These are phyloP conservation scores for Zapornia atra DNA, from an alignment of 2,113 vertebrate genomes.

Conservation along the genomic window DNA sequence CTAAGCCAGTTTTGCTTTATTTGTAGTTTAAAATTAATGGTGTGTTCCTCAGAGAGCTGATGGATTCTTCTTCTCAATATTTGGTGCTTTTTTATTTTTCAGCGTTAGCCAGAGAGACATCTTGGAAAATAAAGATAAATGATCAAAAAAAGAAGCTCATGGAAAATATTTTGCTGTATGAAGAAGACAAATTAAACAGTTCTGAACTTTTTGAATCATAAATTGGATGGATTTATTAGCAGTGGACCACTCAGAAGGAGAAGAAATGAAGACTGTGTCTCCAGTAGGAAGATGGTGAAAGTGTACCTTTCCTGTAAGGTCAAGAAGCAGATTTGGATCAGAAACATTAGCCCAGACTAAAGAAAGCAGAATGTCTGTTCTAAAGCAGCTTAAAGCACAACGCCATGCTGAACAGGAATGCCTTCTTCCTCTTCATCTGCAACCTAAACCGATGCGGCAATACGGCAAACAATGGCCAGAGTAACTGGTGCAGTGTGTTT, in stretches of 20 bases:
- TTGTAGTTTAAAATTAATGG: neutral
- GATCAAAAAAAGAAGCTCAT: slow-evolving; percentile 80
- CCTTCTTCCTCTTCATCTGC: neutral
- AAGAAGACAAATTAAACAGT: slow-evolving; percentile 78
- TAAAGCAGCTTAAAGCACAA: neutral
- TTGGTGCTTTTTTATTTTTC: slow-evolving; percentile 30
- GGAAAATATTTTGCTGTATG: slow-evolving; percentile 79
- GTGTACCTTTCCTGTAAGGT: neutral
- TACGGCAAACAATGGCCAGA: neutral
- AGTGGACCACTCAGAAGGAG: neutral
- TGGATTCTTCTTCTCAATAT: neutral
- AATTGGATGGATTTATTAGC: neutral
- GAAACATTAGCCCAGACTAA: neutral
- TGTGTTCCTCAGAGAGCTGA: neutral
- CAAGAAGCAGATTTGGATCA: neutral
- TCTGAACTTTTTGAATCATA: slow-evolving; percentile 78
- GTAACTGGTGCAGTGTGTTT: neutral
- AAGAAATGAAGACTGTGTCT: neutral
- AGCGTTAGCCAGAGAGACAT: slow-evolving; percentile 59
- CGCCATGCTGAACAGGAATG: neutral
- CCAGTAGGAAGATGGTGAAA: neutral
- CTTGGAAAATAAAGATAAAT: slow-evolving; percentile 79
- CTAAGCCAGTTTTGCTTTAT: neutral
- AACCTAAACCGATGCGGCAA: neutral
- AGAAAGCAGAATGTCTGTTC: neutral